Evolutionary conservation across 2,888 invertebrate species (phyloP), one percentile per base, ranked within the genome.

Genomic region (Formica aserva): DNA sequence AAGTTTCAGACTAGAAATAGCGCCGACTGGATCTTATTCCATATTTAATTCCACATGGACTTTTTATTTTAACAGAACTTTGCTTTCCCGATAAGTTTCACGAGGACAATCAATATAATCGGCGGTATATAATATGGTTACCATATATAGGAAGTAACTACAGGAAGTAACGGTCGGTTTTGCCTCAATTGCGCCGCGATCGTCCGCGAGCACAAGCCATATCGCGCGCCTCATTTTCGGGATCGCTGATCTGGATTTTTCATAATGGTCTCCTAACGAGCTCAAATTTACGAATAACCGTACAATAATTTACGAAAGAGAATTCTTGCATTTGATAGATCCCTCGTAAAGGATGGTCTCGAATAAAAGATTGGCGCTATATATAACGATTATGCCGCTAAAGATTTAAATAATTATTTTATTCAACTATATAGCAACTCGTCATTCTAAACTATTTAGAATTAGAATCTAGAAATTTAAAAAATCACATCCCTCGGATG

Each of bases 81-180:
- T 11, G 13, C 48, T 76, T 65, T 76, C 48, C 35, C 65, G 63
- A 48, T 9, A 26, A 22, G 8, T 18, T 32, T 76, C 13, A 38
- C 66, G 67, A 52, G 18, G 9, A 38, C 35, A 67, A 41, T 60
- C 57, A 57, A 67, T 66, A 65, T 76, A 65, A 76, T 76, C 29
- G 29, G 3, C 32, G 45, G 9, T 32, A 62, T 41, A 29, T 32
- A 41, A 75, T 48, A 52, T 66, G n/a, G 8, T 52, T 66, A 38
- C 13, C 35, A 22, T 38, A 76, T 32, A 22, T 38, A 76, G 38
- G 38, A 76, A 66, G 35, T 52, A 62, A 76, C 35, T 66, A n/a
- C 26, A 65, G 76, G 65, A 76, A 76, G 65, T 76, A 52, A 76
- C 18, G 63, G 45, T 66, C 52, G 38, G 26, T 38, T 76, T 52